Evolutionary conservation across 2,797 vertebrate genomes (phyloP).

Genomic region (Mormyrus hasselquistii): DNA sequence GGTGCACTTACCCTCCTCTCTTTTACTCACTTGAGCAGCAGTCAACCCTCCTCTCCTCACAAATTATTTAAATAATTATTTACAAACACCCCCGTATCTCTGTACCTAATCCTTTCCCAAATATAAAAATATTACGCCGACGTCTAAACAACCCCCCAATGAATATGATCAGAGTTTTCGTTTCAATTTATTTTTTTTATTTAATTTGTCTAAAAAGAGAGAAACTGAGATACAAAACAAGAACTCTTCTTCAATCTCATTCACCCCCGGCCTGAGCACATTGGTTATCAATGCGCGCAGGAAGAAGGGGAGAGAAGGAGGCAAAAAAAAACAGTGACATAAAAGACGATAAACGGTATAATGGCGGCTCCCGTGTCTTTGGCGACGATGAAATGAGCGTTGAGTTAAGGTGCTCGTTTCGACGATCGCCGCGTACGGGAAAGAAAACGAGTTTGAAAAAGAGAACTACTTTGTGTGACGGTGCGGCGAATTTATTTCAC

Average conservation of each 20-base stretch:
- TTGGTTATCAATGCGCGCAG: slow-evolving; percentile 47
- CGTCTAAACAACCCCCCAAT: slow-evolving; percentile 27
- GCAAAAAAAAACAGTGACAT: slow-evolving; percentile 36
- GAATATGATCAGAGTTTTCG: slow-evolving; percentile 16
- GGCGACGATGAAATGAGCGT: not conserved
- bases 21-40: slow-evolving; percentile 53
- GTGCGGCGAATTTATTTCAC: slow-evolving; percentile 83
- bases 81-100: slow-evolving; percentile 66
- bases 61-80: slow-evolving; percentile 54
- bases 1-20: slow-evolving; percentile 53
- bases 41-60: slow-evolving; percentile 52
- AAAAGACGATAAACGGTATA: slow-evolving; percentile 21
- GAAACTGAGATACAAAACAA: slow-evolving; percentile 57
- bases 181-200: slow-evolving; percentile 30
- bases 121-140: slow-evolving; percentile 28
- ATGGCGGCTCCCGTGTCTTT: slow-evolving; percentile 1
- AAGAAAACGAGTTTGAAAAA: slow-evolving; percentile 41
- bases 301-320: slow-evolving; percentile 49
- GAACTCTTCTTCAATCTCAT: slow-evolving; percentile 57
- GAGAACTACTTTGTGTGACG: slow-evolving; percentile 73
- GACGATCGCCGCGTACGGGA: not conserved
- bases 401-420: slow-evolving; percentile 21
- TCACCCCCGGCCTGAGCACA: slow-evolving; percentile 55
- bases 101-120: slow-evolving; percentile 36
- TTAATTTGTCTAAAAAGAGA: slow-evolving; percentile 45